These are phyloP conservation scores for Netelia fuscicornis DNA, from an alignment of 2,888 invertebrate species.

Conservation along the genomic window DNA sequence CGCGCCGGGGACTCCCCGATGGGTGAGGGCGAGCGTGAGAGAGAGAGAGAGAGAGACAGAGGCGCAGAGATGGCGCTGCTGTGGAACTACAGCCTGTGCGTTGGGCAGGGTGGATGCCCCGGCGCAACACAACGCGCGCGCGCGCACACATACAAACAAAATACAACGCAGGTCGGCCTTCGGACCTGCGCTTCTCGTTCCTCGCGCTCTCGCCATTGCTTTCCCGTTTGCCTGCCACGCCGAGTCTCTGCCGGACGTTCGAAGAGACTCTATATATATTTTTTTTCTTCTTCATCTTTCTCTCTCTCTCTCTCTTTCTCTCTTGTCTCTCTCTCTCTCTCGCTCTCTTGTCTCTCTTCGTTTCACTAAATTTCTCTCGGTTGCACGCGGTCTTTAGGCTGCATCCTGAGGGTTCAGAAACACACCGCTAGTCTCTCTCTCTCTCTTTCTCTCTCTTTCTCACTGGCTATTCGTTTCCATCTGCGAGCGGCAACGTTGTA, in stretches of 20 bases:
- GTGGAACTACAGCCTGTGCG: constrained; percentile 54
- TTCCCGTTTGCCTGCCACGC: constrained; percentile 54
- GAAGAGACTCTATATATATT: constrained; percentile 22
- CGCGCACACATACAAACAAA: constrained; percentile 42
- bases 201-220: constrained; percentile 70
- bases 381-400: constrained; percentile 65
- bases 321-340: no score
- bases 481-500: constrained; percentile 63
- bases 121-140: constrained; percentile 20
- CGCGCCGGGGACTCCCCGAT: constrained; percentile 23
- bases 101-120: constrained; percentile 66
- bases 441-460: constrained; percentile 41
- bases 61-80: constrained; percentile 23
- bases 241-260: constrained; percentile 57
- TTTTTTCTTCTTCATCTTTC: constrained; percentile 61
- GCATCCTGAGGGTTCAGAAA: constrained; percentile 70
- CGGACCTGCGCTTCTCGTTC: constrained; percentile 79
- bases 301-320: constrained; percentile 56
- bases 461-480: constrained; percentile 43
- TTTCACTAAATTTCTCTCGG: constrained; percentile 59
- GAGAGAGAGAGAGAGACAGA: neutral
- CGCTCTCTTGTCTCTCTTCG: no score
- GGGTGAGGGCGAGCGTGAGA: neutral
- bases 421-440: constrained; percentile 47
- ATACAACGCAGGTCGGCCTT: constrained; percentile 57